Percentiles rank a stretch among this genome's conserved stretches.
Evolutionary conservation across 2,888 invertebrate genomes (phyloP).

Genomic region (Agrenia bidenticulata): DNA sequence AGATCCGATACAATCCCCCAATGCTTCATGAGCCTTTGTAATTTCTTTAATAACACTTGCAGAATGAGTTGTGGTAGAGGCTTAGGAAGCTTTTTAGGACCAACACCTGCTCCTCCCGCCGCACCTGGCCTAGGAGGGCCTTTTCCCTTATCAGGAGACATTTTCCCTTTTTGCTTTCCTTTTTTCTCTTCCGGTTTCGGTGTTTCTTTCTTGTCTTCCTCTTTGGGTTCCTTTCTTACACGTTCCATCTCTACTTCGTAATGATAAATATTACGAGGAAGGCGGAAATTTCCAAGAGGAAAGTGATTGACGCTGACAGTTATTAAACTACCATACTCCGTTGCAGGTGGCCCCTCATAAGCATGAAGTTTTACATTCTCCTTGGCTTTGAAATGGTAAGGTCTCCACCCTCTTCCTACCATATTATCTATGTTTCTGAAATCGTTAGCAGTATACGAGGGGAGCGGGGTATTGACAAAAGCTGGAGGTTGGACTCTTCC

Average conservation of each 20-base stretch:
- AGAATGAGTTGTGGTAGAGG: constrained; percentile 22
- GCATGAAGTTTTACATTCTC: constrained; percentile 21
- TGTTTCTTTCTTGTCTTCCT: neutral
- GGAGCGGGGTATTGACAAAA: neutral
- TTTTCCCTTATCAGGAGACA: neutral
- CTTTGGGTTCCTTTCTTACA: neutral
- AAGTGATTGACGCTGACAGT: constrained; percentile 27
- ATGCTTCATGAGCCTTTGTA: neutral
- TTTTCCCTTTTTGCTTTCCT: neutral
- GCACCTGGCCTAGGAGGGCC: neutral
- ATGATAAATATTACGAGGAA: constrained; percentile 22
- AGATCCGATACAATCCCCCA: constrained; percentile 22
- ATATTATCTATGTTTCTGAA: neutral
- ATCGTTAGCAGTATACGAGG: neutral
- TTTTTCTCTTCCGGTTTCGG: neutral
- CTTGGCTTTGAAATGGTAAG: neutral
- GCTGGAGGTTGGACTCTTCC: neutral
- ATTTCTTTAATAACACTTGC: constrained; percentile 10
- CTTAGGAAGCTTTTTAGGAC: constrained; percentile 20
- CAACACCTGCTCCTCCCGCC: constrained; percentile 3
- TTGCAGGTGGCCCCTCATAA: constrained; percentile 7
- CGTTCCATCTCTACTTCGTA: constrained; percentile 27
- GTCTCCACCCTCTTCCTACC: constrained; percentile 14
- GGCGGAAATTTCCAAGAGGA: constrained; percentile 7
- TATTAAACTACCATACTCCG: neutral